These are phyloP conservation scores for Varanus komodoensis DNA, from an alignment of 2,113 vertebrate species.

Conservation along the genomic window DNA sequence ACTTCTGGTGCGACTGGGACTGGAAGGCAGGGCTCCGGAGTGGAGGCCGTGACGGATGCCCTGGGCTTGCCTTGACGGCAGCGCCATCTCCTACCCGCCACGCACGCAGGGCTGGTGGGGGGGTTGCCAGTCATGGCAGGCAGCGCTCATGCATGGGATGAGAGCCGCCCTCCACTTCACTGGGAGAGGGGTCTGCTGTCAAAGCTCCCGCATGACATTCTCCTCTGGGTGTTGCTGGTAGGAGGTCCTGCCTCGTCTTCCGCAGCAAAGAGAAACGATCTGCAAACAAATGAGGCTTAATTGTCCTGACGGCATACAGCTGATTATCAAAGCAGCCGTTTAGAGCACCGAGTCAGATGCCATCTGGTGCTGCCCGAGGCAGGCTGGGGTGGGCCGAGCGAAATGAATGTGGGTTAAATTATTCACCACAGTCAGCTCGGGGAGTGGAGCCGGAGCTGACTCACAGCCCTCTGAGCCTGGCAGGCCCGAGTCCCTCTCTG, in stretches of 20 bases:
- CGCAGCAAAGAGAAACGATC: neutral
- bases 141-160: no score
- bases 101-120: neutral
- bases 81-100: no score
- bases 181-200: neutral
- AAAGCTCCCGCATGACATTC: neutral
- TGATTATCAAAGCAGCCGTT: conserved; percentile 69
- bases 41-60: neutral
- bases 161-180: no score
- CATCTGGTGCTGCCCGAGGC: conserved; percentile 62
- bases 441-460: neutral
- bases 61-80: neutral
- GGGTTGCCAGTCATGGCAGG: neutral
- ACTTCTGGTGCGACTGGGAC: neutral
- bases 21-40: neutral
- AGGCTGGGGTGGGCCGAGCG: conserved; percentile 29
- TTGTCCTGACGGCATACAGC: conserved; percentile 58
- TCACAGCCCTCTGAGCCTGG: neutral
- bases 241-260: neutral
- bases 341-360: conserved; percentile 45
- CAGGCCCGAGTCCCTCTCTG: no score
- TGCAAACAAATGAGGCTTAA: conserved; percentile 60
- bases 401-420: neutral
- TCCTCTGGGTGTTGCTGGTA: neutral
- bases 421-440: neutral